Base-by-base conservation (phyloP, 2,888 invertebrate genomes). In the Epistrophe grossulariae region DNA sequence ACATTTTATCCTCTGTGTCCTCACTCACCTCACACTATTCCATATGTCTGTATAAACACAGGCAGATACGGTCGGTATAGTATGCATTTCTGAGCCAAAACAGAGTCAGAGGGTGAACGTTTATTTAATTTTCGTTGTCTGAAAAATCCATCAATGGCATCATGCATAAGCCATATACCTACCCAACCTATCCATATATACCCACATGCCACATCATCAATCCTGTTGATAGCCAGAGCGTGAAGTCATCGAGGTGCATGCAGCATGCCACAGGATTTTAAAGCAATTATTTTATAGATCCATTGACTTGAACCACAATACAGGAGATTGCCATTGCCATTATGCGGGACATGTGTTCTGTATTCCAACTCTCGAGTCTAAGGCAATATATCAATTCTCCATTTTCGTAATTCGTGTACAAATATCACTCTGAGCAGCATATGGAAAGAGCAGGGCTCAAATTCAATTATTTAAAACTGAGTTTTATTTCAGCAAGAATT, bases 301-400 rank as follows among this genome's bases (percentile, higher is more conserved):
- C 72, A 81, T 68, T 45, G 66, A 60, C 52, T 62, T 59, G 43
- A 50, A 50, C 52, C 50, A 68, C n/a, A 38, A 52, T 19, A 38
- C 72, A 76, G 76, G 71, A 77, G 64, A 77, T 50, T 13, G n/a
- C 11, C 11, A 50, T 13, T 64, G 52, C 13, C 50, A 59, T 66
- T 62, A 62, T 84, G 73, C 73, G 83, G 83, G 78, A 68, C 72
- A 83, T 74, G 68, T 83, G 79, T 74, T 57, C 13, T 11, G 9
- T 38, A 52, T 52, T 55, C 9, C 13, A 38, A 40, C 6, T n/a
- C 35, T 11, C 7, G 4, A 4, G 11, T 28, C 15, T 9, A 15
- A n/a, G 50, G 7, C 55, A 55, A 55, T 31, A 55, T 31, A 15
- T 0, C 11, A 7, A 50, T 68, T 50, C 4, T 11, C 19, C 19